Evolutionary conservation across 2,888 invertebrate genomes (phyloP), one percentile per base, ranked within the genome.

Genomic region (Nasonovia ribisnigri): DNA sequence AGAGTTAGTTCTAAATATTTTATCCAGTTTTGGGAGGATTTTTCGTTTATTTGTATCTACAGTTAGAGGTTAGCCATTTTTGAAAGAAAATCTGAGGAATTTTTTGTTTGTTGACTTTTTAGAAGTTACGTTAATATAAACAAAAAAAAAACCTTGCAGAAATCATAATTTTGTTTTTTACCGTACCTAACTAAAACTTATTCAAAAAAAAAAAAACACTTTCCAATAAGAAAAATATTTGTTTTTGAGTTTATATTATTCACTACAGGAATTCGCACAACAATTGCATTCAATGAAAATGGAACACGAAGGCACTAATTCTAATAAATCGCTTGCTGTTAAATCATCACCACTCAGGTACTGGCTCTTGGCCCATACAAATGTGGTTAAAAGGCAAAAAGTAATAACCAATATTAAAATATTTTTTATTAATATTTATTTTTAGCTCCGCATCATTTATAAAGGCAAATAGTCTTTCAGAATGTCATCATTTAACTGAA

Each of bases 391-490:
- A 84, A 0, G 8, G 26, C 43, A 8, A 91, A 46, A 46, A 77
- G 42, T 86, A 26, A 24, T 46, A 36, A 42, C 24, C 10, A 48
- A 48, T 48, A 51, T 43, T 88, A 11, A 29, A 13, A 51, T 86
- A 57, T 46, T 84, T 60, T n/a, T 86, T 60, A 2, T 20, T 24
- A 20, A 20, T 60, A 10, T 93, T 87, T 90, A 26, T 94, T 94
- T 91, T 24, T 94, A 97, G 98, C 92, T 98, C 98, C 11, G 98
- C 98, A 96, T 98, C 98, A 42, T 98, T 98, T 95, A 98, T 98
- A 95, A 98, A 98, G 96, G 98, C 98, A 93, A 98, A 98, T 96
- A 98, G 98, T 95, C 97, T 98, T 96, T 97, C 97, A 92, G 98
- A 98, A 95, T 96, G 97, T 94, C 96, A 97, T 43, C 88, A 92